A percentile compares a stretch with the other conserved stretches of the same genome.
These are phyloP conservation scores for Cheilosia vernalis DNA, from an alignment of 2,888 invertebrate species.

Conservation along the genomic window DNA sequence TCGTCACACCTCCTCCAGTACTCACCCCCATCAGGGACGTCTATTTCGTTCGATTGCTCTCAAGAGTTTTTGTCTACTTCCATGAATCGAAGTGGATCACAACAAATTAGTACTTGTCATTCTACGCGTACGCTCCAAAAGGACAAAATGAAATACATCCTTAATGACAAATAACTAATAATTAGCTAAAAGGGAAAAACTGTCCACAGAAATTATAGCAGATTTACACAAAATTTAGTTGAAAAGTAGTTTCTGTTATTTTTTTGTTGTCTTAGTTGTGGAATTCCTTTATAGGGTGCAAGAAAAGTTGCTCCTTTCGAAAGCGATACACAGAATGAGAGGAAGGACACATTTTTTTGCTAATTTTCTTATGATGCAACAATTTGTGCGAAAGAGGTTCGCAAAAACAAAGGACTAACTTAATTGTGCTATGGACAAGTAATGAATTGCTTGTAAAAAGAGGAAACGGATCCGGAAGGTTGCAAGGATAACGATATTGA, in stretches of 20 bases:
- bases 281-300: slow-evolving; percentile 17
- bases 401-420: slow-evolving; percentile 39
- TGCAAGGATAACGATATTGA: slow-evolving; percentile 17
- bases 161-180: slow-evolving; percentile 69
- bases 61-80: slow-evolving; percentile 25
- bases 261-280: not conserved
- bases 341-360: slow-evolving; percentile 15
- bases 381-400: slow-evolving; percentile 18
- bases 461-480: slow-evolving; percentile 4
- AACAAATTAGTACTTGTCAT: slow-evolving; percentile 50
- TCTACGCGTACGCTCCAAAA: slow-evolving; percentile 8
- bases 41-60: slow-evolving; percentile 50
- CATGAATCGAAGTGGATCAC: slow-evolving; percentile 15
- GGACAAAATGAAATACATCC: slow-evolving; percentile 33
- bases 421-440: slow-evolving; percentile 42
- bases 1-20: not conserved
- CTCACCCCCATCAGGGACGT: slow-evolving; percentile 9
- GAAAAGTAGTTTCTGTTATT: slow-evolving; percentile 35
- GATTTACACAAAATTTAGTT: slow-evolving; percentile 64
- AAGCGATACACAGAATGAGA: slow-evolving; percentile 1
- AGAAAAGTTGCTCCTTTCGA: slow-evolving; percentile 61
- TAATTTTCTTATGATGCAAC: slow-evolving; percentile 46
- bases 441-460: slow-evolving; percentile 35
- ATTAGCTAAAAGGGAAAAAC: slow-evolving; percentile 73
- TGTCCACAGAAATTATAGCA: slow-evolving; percentile 65